These are phyloP conservation scores for Chloropsis hardwickii DNA, from an alignment of 2,113 vertebrate species.

Conservation along the genomic window DNA sequence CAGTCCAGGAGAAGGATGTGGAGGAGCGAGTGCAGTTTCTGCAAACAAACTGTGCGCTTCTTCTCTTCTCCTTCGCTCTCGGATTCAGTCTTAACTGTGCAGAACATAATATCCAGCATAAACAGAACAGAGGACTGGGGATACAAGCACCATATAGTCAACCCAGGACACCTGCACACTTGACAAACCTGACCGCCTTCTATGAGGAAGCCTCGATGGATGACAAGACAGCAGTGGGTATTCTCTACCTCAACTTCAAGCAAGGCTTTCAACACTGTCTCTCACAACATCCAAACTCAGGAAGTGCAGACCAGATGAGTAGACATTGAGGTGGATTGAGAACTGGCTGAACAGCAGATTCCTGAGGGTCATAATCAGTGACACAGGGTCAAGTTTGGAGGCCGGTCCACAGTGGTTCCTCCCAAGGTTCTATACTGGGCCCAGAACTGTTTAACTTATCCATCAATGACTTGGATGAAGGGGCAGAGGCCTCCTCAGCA, in stretches of 20 bases:
- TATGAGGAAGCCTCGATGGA: rapidly evolving
- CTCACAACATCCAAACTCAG: neutral
- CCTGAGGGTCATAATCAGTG: neutral
- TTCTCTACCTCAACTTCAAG: neutral
- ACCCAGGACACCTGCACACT: neutral
- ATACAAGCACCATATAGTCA: neutral
- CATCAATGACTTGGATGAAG: neutral
- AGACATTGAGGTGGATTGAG: neutral
- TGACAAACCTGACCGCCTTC: neutral
- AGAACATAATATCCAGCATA: neutral
- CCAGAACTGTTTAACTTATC: neutral
- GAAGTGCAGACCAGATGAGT: rapidly evolving
- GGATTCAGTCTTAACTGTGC: neutral
- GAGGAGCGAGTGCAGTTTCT: neutral
- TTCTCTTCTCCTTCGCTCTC: neutral
- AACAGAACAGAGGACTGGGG: neutral
- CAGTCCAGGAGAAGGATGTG: neutral
- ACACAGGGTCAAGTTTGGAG: neutral
- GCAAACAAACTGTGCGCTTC: neutral
- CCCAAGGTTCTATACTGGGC: neutral
- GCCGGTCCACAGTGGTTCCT: neutral
- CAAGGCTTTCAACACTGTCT: neutral
- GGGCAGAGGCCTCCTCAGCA: neutral
- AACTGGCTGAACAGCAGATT: neutral
- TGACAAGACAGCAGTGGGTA: neutral